Base-by-base conservation (phyloP, 2,888 invertebrate genomes). In the Stomorhina lunata region DNA sequence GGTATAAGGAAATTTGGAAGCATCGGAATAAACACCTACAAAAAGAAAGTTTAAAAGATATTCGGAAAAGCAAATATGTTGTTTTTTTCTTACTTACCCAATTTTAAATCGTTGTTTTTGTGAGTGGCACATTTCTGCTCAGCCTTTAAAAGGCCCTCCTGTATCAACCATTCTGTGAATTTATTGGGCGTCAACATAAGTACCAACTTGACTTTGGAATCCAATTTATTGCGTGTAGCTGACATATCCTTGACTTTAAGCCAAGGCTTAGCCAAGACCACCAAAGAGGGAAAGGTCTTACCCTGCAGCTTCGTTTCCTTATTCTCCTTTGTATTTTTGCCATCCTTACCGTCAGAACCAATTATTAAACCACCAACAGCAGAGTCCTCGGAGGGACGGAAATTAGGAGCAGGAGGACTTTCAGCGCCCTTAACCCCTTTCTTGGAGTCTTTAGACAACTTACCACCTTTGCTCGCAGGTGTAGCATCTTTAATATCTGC, bases 141-240 rank as follows among this genome's bases (percentile, higher is more conserved):
- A 0, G 96, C 94, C 37, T 95, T 93, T 2, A 97, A 93, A 1
- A 97, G 89, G 0, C 97, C 97, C 88, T 96, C 95, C 88, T 97
- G 96, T 78, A 97, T 95, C 65, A 97, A 92, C 96, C 97, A 97
- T 92, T 97, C 97, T 0, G 96, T 96, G 88, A 97, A 96, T 91
- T 96, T 96, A 84, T 96, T 95, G 0, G 96, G 95, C 0, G 95
- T 94, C 88, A 95, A 94, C 93, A 96, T 95, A 12, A 97, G 92
- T 4, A 96, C 95, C 1, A 94, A 93, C 90, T 97, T 97, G 1
- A 97, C 96, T 90, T 95, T 95, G 43, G 94, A 93, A 91, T 97
- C 97, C 3, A 95, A 90, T 22, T 93, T 92, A 0, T 93, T 92
- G 12, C 95, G 92, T 86, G 95, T 95, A 0, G 93, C 90, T 0